phyloP scores from a whole-genome alignment of 1,140 invertebrate genomes.

The Drosophila lowei region DNA sequence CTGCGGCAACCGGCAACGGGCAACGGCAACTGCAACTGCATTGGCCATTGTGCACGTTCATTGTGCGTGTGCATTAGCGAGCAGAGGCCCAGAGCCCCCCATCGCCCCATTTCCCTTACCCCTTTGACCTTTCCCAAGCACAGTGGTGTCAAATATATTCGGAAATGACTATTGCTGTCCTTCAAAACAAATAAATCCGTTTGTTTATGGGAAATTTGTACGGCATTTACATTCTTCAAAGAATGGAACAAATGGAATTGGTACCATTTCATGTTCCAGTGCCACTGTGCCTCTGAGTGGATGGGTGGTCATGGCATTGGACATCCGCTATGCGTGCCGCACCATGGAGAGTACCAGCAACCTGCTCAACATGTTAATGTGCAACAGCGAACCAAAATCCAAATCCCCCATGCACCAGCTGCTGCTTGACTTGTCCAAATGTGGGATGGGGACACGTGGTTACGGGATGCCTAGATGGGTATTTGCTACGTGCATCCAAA shows the following conservation, averaged over 20 bases:
- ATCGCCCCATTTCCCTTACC: background rate
- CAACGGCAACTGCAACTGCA: slow-evolving; percentile 38
- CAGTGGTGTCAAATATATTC: slow-evolving; percentile 11
- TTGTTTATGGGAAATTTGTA: too few relatives aligned
- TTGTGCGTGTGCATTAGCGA: slow-evolving; percentile 75
- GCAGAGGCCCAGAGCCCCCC: slow-evolving; percentile 9
- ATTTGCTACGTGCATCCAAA: slow-evolving; percentile 50
- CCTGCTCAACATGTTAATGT: slow-evolving; percentile 76
- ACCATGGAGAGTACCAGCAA: slow-evolving; percentile 41
- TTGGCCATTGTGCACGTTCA: slow-evolving; percentile 58
- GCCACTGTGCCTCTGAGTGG: slow-evolving; percentile 16
- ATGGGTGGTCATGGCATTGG: slow-evolving; percentile 6
- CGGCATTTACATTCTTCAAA: background rate
- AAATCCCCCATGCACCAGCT: slow-evolving; percentile 37
- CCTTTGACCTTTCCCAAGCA: background rate
- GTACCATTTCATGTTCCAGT: background rate
- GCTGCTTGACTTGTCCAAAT: slow-evolving; percentile 32
- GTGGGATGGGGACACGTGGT: background rate
- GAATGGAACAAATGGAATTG: too few relatives aligned
- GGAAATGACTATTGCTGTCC: background rate
- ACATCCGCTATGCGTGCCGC: slow-evolving; percentile 36
- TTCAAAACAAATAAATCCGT: background rate
- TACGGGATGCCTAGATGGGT: slow-evolving; percentile 9
- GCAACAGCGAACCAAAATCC: slow-evolving; percentile 57
- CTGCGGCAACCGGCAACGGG: slow-evolving; percentile 40